Percentiles rank a stretch among this genome's conserved stretches.
These are phyloP conservation scores for Tangara arthus DNA, from an alignment of 2,797 vertebrate genomes.

Conservation along the genomic window DNA sequence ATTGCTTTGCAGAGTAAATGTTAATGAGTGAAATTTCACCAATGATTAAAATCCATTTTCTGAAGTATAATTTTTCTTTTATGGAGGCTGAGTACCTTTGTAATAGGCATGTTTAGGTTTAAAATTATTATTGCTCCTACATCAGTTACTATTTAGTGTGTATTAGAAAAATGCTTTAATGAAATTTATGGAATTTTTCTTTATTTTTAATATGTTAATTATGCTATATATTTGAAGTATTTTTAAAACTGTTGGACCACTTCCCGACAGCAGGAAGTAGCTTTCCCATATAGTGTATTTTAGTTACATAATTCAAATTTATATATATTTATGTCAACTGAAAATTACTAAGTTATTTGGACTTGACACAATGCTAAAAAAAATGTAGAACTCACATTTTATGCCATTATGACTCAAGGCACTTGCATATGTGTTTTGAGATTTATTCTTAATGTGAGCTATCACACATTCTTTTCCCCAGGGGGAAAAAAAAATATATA, in stretches of 20 bases:
- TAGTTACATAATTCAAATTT: neutral
- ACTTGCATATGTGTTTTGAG: neutral
- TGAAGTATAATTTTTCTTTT: neutral
- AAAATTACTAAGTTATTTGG: neutral
- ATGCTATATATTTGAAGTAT: neutral
- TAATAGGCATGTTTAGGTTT: neutral
- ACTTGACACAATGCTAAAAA: neutral
- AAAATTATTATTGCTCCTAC: neutral
- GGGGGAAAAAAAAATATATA: too few relatives aligned
- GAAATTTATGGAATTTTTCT: neutral
- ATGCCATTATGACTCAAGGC: neutral
- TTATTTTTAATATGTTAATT: neutral
- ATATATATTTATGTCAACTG: neutral
- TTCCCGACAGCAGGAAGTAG: neutral
- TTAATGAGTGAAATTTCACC: conserved; percentile 23
- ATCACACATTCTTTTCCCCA: neutral
- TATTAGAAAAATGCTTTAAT: neutral
- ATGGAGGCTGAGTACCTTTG: neutral
- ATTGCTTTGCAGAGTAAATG: neutral
- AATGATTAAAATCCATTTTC: conserved; percentile 8
- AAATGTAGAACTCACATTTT: neutral
- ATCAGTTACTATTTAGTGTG: neutral
- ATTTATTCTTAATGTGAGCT: neutral
- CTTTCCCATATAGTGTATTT: neutral
- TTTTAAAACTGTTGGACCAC: neutral